Evolutionary conservation across 2,797 vertebrate species (phyloP).

Genomic region (Manis pentadactyla): DNA sequence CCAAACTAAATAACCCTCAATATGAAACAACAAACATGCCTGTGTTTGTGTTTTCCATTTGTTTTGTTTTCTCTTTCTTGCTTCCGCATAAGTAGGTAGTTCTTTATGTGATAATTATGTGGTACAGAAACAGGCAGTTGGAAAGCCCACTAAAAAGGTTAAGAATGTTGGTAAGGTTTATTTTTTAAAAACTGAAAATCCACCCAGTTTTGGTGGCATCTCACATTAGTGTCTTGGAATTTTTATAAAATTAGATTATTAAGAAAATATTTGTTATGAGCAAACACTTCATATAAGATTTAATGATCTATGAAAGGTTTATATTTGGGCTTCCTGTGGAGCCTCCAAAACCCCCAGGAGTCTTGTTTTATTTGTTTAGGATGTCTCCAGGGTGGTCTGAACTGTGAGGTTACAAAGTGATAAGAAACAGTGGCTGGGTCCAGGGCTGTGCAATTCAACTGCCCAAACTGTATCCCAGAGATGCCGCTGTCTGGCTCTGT

Average conservation of each 20-base stretch:
- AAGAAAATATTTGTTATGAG: constrained; percentile 60
- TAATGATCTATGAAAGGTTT: constrained; percentile 55
- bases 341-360: background rate
- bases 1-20: constrained; percentile 80
- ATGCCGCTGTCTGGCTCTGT: background rate
- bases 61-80: constrained; percentile 72
- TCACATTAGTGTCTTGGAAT: background rate
- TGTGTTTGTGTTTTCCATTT: constrained; percentile 80
- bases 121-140: constrained; percentile 34
- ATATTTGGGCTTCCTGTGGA: background rate
- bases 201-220: background rate
- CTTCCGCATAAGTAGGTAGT: constrained; percentile 64
- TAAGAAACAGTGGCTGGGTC: background rate
- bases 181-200: background rate
- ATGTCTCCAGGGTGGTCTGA: constrained; percentile 4
- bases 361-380: constrained; percentile 13
- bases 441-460: background rate
- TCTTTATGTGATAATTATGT: constrained; percentile 71
- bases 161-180: constrained; percentile 31
- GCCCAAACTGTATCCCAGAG: background rate
- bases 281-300: constrained; percentile 37
- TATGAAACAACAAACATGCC: constrained; percentile 83
- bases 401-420: background rate
- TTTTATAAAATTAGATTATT: constrained; percentile 48
- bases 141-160: constrained; percentile 63